Evolutionary conservation across 2,888 invertebrate species (phyloP), one percentile per base, ranked within the genome.

Genomic region (Hipparchia sbordonii): DNA sequence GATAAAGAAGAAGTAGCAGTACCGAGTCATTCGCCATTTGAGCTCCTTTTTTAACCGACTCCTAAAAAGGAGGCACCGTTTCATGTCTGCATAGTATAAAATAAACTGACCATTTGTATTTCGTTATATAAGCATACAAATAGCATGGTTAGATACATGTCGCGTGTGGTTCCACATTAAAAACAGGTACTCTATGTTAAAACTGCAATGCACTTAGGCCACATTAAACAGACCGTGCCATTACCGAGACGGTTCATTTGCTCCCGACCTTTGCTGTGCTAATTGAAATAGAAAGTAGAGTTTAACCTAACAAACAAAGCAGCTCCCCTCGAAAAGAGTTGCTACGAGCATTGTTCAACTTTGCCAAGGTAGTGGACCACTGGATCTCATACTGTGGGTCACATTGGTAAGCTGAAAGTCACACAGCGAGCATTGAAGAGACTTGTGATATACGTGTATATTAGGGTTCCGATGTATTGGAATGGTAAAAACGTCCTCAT

Each of bases 271-370:
- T 67, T 68, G 68, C 48, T 74, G 76, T 67, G 62, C 72, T 78
- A 78, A 78, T 79, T 76, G 76, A 76, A 78, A 78, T 68, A 69
- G 73, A 74, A 76, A 75, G 74, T 72, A 67, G 56, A 67, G 39
- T 67, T 67, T 56, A 54, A 67, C 67, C 45, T 61, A 46, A 61
- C 61, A 67, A 65, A 67, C 56, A 67, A 61, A 45, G n/a, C 4
- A 4, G 5, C 45, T n/a, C 45, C 45, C n/a, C n/a, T 45, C 45
- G 45, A 45, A 2, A 9, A 12, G 61, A 61, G 61, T 2, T 45
- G n/a, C 46, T 45, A n/a, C 7, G n/a, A 2, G 45, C 5, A n/a
- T n/a, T 6, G n/a, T 46, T 45, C 6, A 2, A 1, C 45, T 46
- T 39, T n/a, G 61, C n/a, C 61, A 61, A 46, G 46, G 6, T 45